These are phyloP conservation scores for Leptinotarsa juncta DNA, from an alignment of 2,888 invertebrate species.

Conservation along the genomic window DNA sequence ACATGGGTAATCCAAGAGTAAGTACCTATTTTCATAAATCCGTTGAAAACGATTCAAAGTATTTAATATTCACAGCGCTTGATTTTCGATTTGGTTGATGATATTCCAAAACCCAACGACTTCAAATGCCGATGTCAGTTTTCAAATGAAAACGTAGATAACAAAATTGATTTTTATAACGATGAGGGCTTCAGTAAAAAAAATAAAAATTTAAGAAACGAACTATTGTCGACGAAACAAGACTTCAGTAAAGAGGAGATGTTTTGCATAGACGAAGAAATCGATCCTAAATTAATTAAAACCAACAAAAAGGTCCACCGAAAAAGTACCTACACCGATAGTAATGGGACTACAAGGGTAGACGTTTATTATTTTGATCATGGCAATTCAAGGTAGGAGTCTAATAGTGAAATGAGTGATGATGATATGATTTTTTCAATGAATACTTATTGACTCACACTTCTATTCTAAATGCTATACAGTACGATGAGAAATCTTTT, in stretches of 20 bases:
- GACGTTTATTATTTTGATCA: slow-evolving; percentile 79
- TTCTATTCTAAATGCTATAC: neutral
- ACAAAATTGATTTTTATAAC: neutral
- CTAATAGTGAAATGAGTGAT: slow-evolving; percentile 35
- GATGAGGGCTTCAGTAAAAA: slow-evolving; percentile 8
- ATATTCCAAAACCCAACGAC: slow-evolving; percentile 51
- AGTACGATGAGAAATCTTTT: too few species aligned
- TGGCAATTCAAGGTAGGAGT: slow-evolving; percentile 70
- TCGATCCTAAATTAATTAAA: neutral
- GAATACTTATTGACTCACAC: neutral
- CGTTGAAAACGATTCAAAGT: neutral
- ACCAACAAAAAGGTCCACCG: slow-evolving; percentile 33
- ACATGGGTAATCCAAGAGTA: slow-evolving; percentile 48
- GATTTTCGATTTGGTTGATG: slow-evolving; percentile 62
- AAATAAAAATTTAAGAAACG: slow-evolving; percentile 16
- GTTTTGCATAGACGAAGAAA: slow-evolving; percentile 13
- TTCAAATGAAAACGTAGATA: slow-evolving; percentile 3
- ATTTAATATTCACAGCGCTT: slow-evolving; percentile 54
- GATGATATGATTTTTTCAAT: slow-evolving; percentile 25
- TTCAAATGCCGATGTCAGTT: slow-evolving; percentile 35
- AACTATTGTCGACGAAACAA: slow-evolving; percentile 17
- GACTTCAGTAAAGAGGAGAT: slow-evolving; percentile 1
- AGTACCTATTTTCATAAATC: slow-evolving; percentile 3
- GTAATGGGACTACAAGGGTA: slow-evolving; percentile 62
- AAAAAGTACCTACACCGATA: slow-evolving; percentile 47